Base-by-base conservation (phyloP, 2,888 invertebrate species). In the Stenodera caucasica region DNA sequence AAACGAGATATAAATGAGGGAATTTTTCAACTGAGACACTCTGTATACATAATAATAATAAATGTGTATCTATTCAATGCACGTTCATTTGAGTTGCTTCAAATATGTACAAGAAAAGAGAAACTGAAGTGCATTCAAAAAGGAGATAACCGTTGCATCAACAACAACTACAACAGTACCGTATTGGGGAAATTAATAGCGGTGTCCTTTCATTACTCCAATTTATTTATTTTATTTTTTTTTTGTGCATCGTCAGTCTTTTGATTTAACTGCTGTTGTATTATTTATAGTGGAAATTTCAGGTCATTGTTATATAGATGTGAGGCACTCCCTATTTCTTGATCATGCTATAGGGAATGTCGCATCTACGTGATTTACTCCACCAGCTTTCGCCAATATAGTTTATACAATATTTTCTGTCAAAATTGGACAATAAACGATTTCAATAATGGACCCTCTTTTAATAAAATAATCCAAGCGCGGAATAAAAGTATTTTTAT, bases 71-170 rank as follows among this genome's bases (percentile, higher is more conserved):
- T 68, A 73, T 73, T 73, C 72, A 67, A 64, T 61, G 70, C 72
- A 72, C 72, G 72, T 72, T 70, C 71, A 68, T 71, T 71, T 69
- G n/a, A n/a, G n/a, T n/a, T n/a, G n/a, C n/a, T n/a, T n/a, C n/a
- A n/a, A n/a, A n/a, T n/a, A n/a, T n/a, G 67, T 66, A 67, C 67
- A 68, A 67, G 70, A 65, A 63, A 55, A 59, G 67, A 68, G 67
- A 68, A 67, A 68, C 67, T 67, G 56, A 63, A 64, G 61, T 61
- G 64, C 61, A 58, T 50, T 60, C 57, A 23, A 23, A 57, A 55
- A 15, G 49, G 56, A 63, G 58, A 63, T 61, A 61, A 61, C 40
- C 32, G 29, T 30, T 26, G 51, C 60, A 9, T n/a, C n/a, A n/a
- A n/a, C n/a, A n/a, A n/a, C n/a, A n/a, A n/a, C n/a, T n/a, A 2